phyloP scores from a whole-genome alignment of 2,888 invertebrate genomes.

The Brachyptera putata region DNA sequence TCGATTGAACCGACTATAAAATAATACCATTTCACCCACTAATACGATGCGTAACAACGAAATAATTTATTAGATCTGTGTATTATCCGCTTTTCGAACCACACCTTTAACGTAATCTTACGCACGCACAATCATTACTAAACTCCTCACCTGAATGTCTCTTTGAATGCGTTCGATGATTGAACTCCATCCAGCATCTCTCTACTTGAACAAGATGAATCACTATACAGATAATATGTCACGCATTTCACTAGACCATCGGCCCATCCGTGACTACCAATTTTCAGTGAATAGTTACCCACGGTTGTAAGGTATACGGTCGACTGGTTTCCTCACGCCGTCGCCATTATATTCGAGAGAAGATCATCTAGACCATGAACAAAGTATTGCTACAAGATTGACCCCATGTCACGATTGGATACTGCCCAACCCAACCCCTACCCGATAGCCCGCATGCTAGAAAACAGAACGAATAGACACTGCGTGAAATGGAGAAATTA shows the following conservation, averaged over 20 bases:
- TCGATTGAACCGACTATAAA: too few species aligned
- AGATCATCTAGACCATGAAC: constrained; percentile 12
- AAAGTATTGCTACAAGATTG: neutral
- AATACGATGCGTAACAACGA: too few species aligned
- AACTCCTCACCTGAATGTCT: too few species aligned
- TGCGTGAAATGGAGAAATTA: neutral
- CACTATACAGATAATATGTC: neutral
- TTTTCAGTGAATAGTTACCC: constrained; percentile 10
- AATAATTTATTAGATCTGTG: too few species aligned
- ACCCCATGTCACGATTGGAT: constrained; percentile 5
- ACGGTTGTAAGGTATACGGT: constrained; percentile 1
- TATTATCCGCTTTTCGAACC: too few species aligned
- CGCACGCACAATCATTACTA: too few species aligned
- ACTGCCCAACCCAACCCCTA: neutral
- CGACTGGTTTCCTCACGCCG: constrained; percentile 2
- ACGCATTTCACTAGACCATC: neutral
- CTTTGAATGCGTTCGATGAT: too few species aligned
- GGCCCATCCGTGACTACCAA: neutral
- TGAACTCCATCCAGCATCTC: too few species aligned
- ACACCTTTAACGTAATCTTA: too few species aligned
- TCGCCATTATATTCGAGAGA: constrained; percentile 3
- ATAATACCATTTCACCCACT: too few species aligned
- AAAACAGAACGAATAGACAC: neutral
- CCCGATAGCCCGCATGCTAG: neutral
- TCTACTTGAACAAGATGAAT: too few species aligned